Conservation (phyloP, 2,113 vertebrate genomes). For the Scomber colias region DNA sequence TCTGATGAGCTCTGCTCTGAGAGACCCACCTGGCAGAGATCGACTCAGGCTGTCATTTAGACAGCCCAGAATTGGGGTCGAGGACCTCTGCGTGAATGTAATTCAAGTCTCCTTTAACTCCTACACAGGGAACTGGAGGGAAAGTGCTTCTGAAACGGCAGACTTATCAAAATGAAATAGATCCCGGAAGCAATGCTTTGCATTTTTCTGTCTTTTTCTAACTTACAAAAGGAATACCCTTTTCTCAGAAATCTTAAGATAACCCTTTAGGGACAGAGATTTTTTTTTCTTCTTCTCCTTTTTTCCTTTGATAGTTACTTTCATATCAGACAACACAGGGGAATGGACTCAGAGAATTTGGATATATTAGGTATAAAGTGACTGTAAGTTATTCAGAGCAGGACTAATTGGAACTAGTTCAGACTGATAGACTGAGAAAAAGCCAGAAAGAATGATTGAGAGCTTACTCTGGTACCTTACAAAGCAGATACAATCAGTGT, state of each 20-base stretch:
- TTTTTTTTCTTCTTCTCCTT: background rate
- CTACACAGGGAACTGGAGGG: background rate
- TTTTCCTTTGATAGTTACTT: background rate
- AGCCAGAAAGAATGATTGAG: background rate
- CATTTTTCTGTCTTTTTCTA: background rate
- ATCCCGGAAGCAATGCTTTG: slow-evolving; percentile 28
- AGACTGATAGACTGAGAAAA: background rate
- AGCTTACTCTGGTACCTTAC: background rate
- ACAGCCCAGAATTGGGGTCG: slow-evolving; percentile 69
- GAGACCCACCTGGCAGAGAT: slow-evolving; percentile 61
- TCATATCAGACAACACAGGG: background rate
- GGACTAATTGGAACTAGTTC: background rate
- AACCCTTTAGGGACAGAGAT: background rate
- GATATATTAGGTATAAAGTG: background rate
- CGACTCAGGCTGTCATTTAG: slow-evolving; percentile 70
- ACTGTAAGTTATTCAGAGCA: background rate
- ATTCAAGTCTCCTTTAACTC: slow-evolving; percentile 57
- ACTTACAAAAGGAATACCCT: slow-evolving; percentile 9
- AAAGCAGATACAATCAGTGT: background rate
- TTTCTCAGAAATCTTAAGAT: slow-evolving; percentile 5
- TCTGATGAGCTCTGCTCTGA: slow-evolving; percentile 48
- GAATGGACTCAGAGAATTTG: background rate
- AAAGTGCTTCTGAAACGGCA: slow-evolving; percentile 42
- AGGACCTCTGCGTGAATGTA: slow-evolving; percentile 57
- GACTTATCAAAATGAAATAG: slow-evolving; percentile 55